Evolutionary conservation across 2,113 vertebrate genomes (phyloP).

Genomic region (Eidolon helvum): DNA sequence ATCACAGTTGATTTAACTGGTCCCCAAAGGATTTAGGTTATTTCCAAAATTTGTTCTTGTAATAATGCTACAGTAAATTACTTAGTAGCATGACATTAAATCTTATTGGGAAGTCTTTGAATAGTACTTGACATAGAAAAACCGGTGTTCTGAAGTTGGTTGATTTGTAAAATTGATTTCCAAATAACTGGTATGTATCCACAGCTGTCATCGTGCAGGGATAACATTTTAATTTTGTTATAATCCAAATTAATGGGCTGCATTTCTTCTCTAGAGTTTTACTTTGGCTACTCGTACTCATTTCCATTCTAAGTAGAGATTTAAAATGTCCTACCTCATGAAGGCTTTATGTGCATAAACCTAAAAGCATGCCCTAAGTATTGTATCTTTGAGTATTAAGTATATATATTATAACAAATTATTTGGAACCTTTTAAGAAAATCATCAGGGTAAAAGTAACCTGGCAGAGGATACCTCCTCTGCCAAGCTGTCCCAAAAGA

Average conservation of each 20-base stretch:
- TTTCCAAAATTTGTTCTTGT: background rate
- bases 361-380: background rate
- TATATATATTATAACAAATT: background rate
- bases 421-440: background rate
- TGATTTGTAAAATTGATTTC: background rate
- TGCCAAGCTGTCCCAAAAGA: background rate
- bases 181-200: background rate
- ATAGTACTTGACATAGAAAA: background rate
- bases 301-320: slow-evolving; percentile 5
- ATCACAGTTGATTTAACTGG: background rate
- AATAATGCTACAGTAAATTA: background rate
- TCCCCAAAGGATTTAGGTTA: background rate
- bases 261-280: slow-evolving; percentile 26
- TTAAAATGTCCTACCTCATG: background rate
- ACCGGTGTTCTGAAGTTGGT: background rate
- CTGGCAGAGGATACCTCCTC: background rate
- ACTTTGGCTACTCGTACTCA: background rate
- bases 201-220: background rate
- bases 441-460: background rate
- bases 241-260: background rate
- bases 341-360: background rate
- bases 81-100: background rate
- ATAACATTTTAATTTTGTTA: background rate
- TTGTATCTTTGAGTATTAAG: background rate
- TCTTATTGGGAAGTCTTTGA: background rate